phyloP scores from a whole-genome alignment of 2,888 invertebrate species.

The Ceratothoa steindachneri region DNA sequence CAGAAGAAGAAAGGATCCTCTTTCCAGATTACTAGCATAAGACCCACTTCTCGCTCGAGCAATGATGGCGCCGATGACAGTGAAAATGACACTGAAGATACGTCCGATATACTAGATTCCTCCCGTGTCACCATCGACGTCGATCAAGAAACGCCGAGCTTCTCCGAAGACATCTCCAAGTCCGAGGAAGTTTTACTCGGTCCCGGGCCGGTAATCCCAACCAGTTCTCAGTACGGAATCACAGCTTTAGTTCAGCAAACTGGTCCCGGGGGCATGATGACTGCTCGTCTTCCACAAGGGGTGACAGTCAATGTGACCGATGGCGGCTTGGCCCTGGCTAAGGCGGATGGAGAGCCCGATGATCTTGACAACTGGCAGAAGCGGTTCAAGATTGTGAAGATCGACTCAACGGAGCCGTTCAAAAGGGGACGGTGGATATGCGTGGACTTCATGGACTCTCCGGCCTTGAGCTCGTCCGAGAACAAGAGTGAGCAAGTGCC shows the following conservation, averaged over 20 bases:
- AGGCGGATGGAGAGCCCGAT: constrained; percentile 39
- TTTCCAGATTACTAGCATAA: constrained; percentile 45
- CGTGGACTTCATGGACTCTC: constrained; percentile 87
- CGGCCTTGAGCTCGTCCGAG: constrained; percentile 54
- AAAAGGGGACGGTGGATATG: constrained; percentile 89
- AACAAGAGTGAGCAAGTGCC: constrained; percentile 28
- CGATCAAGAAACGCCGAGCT: constrained; percentile 46
- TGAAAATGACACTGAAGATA: constrained; percentile 45
- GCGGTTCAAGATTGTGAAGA: constrained; percentile 90
- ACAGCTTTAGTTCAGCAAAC: constrained; percentile 45
- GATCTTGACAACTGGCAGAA: constrained; percentile 50
- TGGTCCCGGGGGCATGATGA: constrained; percentile 40
- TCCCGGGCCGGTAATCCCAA: constrained; percentile 31
- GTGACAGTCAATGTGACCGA: constrained; percentile 46
- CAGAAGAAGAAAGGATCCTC: constrained; percentile 41
- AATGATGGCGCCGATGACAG: constrained; percentile 46
- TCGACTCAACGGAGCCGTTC: constrained; percentile 91
- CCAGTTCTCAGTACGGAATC: constrained; percentile 46
- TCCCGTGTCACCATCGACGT: constrained; percentile 33
- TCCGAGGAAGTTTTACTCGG: constrained; percentile 39
- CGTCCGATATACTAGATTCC: constrained; percentile 42
- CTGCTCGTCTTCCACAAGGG: constrained; percentile 42
- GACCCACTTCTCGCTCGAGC: constrained; percentile 30
- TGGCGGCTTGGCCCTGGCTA: constrained; percentile 45
- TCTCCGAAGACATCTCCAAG: constrained; percentile 40